Conservation (phyloP, 2,888 invertebrate species). For the Piscicola geometra region DNA sequence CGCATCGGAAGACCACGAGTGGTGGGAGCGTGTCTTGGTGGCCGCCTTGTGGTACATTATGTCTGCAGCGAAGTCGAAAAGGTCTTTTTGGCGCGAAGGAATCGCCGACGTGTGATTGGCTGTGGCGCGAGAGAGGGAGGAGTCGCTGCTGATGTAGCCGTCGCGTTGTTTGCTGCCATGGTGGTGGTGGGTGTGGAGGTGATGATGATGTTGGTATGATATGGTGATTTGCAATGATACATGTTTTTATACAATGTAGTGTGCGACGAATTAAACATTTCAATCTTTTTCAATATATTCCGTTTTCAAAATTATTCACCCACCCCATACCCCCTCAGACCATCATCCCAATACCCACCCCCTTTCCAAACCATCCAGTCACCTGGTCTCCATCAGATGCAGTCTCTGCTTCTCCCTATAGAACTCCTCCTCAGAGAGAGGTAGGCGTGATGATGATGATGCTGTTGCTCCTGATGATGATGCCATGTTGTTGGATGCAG, state of each 20-base stretch:
- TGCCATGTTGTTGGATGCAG: slow-evolving; percentile 21
- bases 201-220: too few species aligned
- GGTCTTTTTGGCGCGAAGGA: slow-evolving; percentile 8
- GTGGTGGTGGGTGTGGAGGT: background rate
- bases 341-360: background rate
- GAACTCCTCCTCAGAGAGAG: slow-evolving; percentile 50
- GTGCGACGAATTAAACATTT: too few species aligned
- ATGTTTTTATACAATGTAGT: too few species aligned
- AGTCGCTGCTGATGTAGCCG: slow-evolving; percentile 11
- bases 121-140: background rate
- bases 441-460: slow-evolving; percentile 33
- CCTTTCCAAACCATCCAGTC: too few species aligned
- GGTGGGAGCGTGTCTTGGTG: background rate
- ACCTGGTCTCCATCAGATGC: slow-evolving; percentile 42
- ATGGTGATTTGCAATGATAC: too few species aligned
- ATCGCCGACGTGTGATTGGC: background rate
- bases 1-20: slow-evolving; percentile 2
- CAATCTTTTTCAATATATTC: too few species aligned
- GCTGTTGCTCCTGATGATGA: too few species aligned
- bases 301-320: too few species aligned
- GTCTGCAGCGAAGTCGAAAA: slow-evolving; percentile 32
- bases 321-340: too few species aligned
- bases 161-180: slow-evolving; percentile 38
- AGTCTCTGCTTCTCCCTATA: slow-evolving; percentile 48
- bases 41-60: slow-evolving; percentile 23